phyloP scores from a whole-genome alignment of 2,888 invertebrate species.

The Smittia aterrima region DNA sequence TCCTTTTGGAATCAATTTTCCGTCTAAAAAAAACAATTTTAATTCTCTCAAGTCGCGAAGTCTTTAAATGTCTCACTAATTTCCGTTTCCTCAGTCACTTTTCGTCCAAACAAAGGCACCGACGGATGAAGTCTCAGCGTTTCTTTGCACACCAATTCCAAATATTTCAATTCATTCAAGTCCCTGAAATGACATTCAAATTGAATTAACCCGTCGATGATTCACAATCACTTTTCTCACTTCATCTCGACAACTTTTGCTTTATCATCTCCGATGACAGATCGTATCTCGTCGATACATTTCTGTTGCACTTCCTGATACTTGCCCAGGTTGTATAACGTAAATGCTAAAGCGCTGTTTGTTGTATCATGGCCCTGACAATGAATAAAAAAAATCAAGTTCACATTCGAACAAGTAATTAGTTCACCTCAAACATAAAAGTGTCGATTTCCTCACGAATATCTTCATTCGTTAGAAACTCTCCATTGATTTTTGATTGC shows the following conservation, averaged over 20 bases:
- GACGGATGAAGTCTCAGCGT: constrained; percentile 52
- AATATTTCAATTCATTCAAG: constrained; percentile 50
- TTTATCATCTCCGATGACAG: constrained; percentile 47
- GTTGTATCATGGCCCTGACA: constrained; percentile 52
- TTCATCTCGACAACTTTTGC: constrained; percentile 43
- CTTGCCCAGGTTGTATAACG: constrained; percentile 50
- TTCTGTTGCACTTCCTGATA: constrained; percentile 50
- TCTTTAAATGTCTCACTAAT: constrained; percentile 49
- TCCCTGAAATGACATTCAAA: constrained; percentile 45
- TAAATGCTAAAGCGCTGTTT: constrained; percentile 50
- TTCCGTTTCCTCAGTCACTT: constrained; percentile 50
- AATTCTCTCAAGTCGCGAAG: too few relatives aligned
- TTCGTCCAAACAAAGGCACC: constrained; percentile 51
- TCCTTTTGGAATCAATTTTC: neutral
- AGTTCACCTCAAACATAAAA: constrained; percentile 62
- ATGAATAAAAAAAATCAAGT: constrained; percentile 19
- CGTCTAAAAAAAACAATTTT: constrained; percentile 4
- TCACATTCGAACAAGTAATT: neutral
- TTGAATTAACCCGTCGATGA: neutral
- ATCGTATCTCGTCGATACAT: constrained; percentile 48
- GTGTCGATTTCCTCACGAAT: constrained; percentile 64
- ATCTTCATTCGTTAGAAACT: constrained; percentile 55
- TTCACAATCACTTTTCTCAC: constrained; percentile 44
- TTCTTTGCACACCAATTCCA: constrained; percentile 52
- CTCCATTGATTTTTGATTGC: constrained; percentile 56